Conservation (phyloP, 2,797 vertebrate species). For the Rhyacichthys aspro region DNA sequence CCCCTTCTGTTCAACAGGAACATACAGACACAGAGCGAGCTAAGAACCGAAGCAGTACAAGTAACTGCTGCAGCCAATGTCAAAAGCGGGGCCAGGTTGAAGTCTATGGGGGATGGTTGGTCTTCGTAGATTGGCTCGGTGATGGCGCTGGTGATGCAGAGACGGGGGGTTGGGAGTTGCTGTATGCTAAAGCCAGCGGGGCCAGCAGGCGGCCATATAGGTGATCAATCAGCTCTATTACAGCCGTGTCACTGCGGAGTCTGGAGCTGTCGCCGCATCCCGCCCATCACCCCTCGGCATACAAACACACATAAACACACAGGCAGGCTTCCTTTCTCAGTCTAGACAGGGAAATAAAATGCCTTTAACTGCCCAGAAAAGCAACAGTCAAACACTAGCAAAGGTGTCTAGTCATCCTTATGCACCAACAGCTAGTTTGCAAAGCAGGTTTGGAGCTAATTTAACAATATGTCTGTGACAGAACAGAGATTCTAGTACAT, state of each 20-base stretch:
- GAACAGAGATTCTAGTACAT: conserved; percentile 35
- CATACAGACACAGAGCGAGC: neutral
- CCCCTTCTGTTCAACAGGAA: neutral
- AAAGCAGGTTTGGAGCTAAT: neutral
- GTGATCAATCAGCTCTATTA: conserved; percentile 94
- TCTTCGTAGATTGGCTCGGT: conserved; percentile 68
- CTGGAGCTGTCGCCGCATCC: conserved; percentile 80
- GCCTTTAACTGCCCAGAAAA: conserved; percentile 20
- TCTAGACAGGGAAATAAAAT: conserved; percentile 58
- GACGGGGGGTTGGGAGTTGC: conserved; percentile 74
- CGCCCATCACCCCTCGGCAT: conserved; percentile 67
- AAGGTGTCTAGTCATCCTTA: conserved; percentile 13
- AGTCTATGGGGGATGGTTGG: conserved; percentile 77
- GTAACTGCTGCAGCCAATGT: conserved; percentile 70
- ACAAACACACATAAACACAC: conserved; percentile 34
- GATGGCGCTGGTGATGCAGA: conserved; percentile 83
- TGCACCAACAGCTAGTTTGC: conserved; percentile 10
- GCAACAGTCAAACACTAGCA: conserved; percentile 12
- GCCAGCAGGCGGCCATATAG: conserved; percentile 76
- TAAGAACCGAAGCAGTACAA: neutral
- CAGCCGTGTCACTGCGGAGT: conserved; percentile 82
- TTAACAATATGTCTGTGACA: conserved; percentile 30
- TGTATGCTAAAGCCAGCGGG: conserved; percentile 81
- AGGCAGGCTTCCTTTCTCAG: conserved; percentile 31
- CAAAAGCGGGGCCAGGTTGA: conserved; percentile 82